phyloP scores from a whole-genome alignment of 2,797 vertebrate species.

The Myiothlypis chrysogaster region DNA sequence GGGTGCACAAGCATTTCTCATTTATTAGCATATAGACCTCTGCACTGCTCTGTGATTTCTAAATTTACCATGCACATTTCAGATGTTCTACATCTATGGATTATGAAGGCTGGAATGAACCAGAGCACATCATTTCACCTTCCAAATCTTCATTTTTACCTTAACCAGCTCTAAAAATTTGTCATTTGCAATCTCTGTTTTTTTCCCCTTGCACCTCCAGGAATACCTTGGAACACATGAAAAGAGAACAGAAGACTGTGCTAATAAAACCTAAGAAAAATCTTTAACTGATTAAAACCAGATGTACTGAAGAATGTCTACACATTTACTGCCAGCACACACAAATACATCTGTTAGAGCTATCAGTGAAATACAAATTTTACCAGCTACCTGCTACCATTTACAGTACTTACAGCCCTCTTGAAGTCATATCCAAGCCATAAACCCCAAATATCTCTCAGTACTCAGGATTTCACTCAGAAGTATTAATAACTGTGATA shows the following conservation, averaged over 20 bases:
- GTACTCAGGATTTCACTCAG: neutral
- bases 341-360: neutral
- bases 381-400: neutral
- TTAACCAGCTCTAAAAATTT: neutral
- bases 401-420: neutral
- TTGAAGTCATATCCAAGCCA: neutral
- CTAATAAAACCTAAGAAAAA: neutral
- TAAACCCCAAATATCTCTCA: neutral
- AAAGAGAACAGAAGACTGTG: neutral
- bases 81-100: neutral
- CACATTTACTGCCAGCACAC: neutral
- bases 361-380: neutral
- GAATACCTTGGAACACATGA: neutral
- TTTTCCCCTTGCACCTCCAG: neutral
- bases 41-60: neutral
- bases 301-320: neutral
- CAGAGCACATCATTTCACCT: neutral
- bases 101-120: neutral
- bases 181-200: neutral
- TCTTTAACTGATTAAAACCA: constrained; percentile 13
- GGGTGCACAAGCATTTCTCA: neutral
- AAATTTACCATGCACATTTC: neutral
- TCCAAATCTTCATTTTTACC: neutral
- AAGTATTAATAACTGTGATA: neutral
- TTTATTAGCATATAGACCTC: neutral